These are phyloP conservation scores for Clistopyga incitator DNA, from an alignment of 2,888 invertebrate genomes.

Conservation along the genomic window DNA sequence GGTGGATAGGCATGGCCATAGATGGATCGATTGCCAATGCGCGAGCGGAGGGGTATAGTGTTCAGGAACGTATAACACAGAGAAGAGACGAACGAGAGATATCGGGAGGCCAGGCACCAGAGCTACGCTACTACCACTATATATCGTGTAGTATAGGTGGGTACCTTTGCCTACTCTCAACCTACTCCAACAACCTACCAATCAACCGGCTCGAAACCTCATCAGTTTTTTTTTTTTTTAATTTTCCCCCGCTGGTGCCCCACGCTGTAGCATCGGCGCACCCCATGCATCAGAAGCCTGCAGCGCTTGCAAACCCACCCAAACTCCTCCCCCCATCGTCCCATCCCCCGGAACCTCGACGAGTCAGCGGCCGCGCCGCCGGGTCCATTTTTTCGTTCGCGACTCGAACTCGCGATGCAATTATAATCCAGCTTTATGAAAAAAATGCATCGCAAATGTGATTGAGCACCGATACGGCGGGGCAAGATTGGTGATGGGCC, in stretches of 20 bases:
- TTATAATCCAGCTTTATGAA: constrained; percentile 84
- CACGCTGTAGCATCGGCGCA: constrained; percentile 62
- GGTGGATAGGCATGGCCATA: constrained; percentile 58
- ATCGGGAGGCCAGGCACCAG: constrained; percentile 43
- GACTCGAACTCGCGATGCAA: constrained; percentile 82
- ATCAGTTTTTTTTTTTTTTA: constrained; percentile 82
- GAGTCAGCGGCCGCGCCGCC: constrained; percentile 57
- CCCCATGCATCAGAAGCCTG: constrained; percentile 61
- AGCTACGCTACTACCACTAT: constrained; percentile 3
- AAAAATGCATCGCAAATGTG: constrained; percentile 84
- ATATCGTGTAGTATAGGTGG: constrained; percentile 32
- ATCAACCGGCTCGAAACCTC: constrained; percentile 84
- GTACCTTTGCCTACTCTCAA: constrained; percentile 63
- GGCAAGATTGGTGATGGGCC: constrained; percentile 77
- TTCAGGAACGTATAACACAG: constrained; percentile 48
- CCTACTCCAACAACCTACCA: constrained; percentile 78
- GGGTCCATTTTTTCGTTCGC: constrained; percentile 67
- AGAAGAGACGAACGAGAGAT: constrained; percentile 57
- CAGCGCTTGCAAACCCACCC: constrained; percentile 60
- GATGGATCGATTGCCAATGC: constrained; percentile 57
- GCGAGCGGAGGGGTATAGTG: constrained; percentile 38
- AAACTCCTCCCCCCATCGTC: constrained; percentile 48
- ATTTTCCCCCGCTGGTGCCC: constrained; percentile 72
- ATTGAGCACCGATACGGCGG: constrained; percentile 83
- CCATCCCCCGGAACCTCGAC: constrained; percentile 62